Evolutionary conservation across 1,140 invertebrate species (phyloP), one percentile per base, ranked within the genome.

Genomic region (Megathymus violae): DNA sequence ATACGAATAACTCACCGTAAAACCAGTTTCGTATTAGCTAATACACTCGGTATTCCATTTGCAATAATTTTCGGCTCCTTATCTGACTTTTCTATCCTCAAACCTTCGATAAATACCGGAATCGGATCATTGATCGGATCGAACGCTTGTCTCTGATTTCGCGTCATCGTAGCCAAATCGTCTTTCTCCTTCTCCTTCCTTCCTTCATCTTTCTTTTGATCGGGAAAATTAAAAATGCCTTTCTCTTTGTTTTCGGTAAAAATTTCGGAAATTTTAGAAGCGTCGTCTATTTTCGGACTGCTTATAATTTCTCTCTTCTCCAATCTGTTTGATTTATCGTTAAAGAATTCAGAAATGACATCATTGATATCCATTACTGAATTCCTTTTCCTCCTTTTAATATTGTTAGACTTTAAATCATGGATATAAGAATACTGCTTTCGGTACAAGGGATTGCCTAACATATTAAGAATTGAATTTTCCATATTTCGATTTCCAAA

Each of bases 11-110:
- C 74, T 71, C 41, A 84, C 87, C 88, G 75, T 19, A 97, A 80
- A 3, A 91, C 91, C 34, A 94, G 91, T 13, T 85, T 80, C 0
- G 81, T 88, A 7, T 93, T 92, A 4, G 93, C 93, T 60, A 95
- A 72, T 36, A 97, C 92, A 62, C 92, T 92, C 0, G 95, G 95
- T 27, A 96, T 89, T 0, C 95, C 95, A 34, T 75, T 86, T 0
- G 94, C 93, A 0, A 93, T 91, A 38, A 93, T 93, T 40, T 88
- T 88, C 0, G 93, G 92, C 15, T 93, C 93, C 69, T 94, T 95
- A 9, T 92, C 88, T 0, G 93, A 91, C 7, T 76, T 85, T 61
- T 95, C 95, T 14, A 95, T 80, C 22, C 94, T 91, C 19, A 95
- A 25, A 0, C 94, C 94, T 58, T 93, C 89, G 15, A 95, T 92